A percentile compares a stretch with the other conserved stretches of the same genome.
Evolutionary conservation across 2,113 vertebrate species (phyloP).

Genomic region (Aramus guarauna): DNA sequence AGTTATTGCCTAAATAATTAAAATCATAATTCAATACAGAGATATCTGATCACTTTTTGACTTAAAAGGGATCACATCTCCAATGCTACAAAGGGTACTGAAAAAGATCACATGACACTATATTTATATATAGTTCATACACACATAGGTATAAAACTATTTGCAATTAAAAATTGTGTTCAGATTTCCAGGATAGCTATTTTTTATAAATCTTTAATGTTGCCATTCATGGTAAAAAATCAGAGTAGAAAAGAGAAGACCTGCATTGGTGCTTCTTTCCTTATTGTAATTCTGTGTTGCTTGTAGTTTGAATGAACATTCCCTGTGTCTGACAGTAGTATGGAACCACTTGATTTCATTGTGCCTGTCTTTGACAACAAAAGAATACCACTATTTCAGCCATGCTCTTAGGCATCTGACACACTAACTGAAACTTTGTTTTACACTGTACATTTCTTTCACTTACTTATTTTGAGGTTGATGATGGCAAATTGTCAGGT

Average conservation of each 20-base stretch:
- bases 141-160: background rate
- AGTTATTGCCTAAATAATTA: background rate
- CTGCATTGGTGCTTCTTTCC: background rate
- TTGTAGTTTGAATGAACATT: background rate
- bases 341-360: background rate
- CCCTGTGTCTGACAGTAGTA: background rate
- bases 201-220: background rate
- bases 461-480: background rate
- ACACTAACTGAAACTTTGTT: background rate
- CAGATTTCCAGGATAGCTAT: background rate
- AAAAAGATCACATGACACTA: background rate
- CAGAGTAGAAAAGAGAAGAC: background rate
- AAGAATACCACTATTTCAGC: background rate
- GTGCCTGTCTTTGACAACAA: background rate
- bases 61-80: background rate
- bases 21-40: background rate
- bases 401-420: background rate
- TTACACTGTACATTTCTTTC: background rate
- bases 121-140: background rate
- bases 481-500: background rate
- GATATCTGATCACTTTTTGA: background rate
- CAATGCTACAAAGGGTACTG: background rate
- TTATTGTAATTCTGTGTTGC: background rate
- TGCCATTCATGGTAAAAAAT: background rate
- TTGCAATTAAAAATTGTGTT: background rate